Conservation (phyloP, 1,140 invertebrate species). For the Pomacea maculata region DNA sequence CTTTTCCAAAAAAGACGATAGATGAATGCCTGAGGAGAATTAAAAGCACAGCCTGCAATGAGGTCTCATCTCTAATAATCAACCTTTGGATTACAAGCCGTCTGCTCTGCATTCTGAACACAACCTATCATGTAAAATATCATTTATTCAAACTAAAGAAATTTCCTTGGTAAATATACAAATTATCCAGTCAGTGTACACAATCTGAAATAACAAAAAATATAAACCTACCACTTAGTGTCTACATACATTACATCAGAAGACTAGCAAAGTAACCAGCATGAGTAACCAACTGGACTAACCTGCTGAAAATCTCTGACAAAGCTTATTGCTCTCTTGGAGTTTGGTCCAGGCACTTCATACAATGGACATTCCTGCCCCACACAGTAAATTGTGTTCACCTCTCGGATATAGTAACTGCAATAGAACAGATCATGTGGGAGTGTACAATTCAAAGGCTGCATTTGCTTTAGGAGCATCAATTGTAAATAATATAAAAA, state of each 20-base stretch:
- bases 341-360: constrained; percentile 99
- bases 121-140: too few species aligned
- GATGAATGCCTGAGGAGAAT: constrained; percentile 85
- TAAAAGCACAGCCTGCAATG: constrained; percentile 8
- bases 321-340: constrained; percentile 98
- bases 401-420: constrained; percentile 90
- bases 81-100: constrained; percentile 73
- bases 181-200: too few species aligned
- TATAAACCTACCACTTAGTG: too few species aligned
- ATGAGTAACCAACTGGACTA: constrained; percentile 22
- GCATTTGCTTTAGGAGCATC: too few species aligned
- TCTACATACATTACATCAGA: too few species aligned
- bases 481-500: too few species aligned
- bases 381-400: constrained; percentile 89
- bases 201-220: too few species aligned
- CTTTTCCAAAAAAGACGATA: constrained; percentile 99
- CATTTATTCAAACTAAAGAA: too few species aligned
- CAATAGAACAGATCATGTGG: constrained; percentile 51
- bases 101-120: too few species aligned
- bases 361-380: constrained; percentile 97
- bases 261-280: too few species aligned
- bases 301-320: constrained; percentile 96
- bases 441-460: neutral
- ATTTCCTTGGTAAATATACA: too few species aligned
- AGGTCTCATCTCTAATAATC: neutral